Evolutionary conservation across 2,113 vertebrate genomes (phyloP).

Genomic region (Stercorarius parasiticus): DNA sequence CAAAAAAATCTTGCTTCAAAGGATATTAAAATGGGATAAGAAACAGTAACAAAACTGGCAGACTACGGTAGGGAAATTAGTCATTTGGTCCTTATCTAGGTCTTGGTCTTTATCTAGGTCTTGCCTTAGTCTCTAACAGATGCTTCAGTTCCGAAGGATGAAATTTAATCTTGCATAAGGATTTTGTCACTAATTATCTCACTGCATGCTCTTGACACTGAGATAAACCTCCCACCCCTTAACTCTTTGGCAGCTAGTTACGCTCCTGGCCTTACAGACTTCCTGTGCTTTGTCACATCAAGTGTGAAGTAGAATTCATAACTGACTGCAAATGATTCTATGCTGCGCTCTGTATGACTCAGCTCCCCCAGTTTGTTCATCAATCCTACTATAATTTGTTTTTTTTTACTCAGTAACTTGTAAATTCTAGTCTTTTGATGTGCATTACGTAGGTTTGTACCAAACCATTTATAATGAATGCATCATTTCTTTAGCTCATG

Average conservation of each 20-base stretch:
- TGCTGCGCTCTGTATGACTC: not conserved
- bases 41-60: not conserved
- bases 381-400: not conserved
- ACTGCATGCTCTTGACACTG: not conserved
- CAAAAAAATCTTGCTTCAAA: not conserved
- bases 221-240: not conserved
- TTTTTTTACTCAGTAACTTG: not conserved
- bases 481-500: not conserved
- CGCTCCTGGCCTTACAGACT: fast-evolving
- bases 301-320: not conserved
- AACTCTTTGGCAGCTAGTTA: not conserved
- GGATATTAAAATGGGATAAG: not conserved
- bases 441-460: not conserved
- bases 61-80: fast-evolving
- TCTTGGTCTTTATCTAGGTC: not conserved
- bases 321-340: not conserved
- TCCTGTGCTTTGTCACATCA: not conserved
- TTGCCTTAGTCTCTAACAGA: not conserved
- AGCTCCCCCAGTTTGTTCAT: not conserved
- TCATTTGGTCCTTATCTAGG: not conserved
- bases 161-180: not conserved
- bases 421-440: not conserved
- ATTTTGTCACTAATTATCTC: not conserved
- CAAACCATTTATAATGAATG: fast-evolving
- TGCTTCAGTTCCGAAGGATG: not conserved